These are phyloP conservation scores for Chelonus formosanus DNA, from an alignment of 2,888 invertebrate genomes.

Conservation along the genomic window DNA sequence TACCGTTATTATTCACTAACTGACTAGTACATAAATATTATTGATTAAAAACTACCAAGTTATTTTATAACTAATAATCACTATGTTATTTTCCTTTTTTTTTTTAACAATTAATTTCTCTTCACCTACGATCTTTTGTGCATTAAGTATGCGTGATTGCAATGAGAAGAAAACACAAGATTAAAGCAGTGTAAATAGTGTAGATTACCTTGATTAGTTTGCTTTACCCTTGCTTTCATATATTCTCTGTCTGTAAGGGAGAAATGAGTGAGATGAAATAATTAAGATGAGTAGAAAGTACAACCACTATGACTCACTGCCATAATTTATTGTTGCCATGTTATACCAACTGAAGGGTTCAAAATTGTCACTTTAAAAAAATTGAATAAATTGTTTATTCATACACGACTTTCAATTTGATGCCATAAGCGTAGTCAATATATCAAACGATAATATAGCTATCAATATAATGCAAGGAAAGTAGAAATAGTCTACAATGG, in stretches of 20 bases:
- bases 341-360: background rate
- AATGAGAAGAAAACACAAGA: slow-evolving; percentile 31
- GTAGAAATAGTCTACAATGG: no score
- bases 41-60: no score
- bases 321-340: slow-evolving; percentile 43
- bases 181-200: slow-evolving; percentile 47
- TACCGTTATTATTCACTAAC: no score
- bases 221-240: slow-evolving; percentile 44
- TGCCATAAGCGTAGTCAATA: no score
- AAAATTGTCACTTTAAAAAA: background rate
- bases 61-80: no score
- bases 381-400: no score
- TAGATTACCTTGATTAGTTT: slow-evolving; percentile 50
- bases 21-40: no score
- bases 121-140: slow-evolving; percentile 1
- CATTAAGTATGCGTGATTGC: slow-evolving; percentile 31
- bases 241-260: slow-evolving; percentile 42
- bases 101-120: background rate
- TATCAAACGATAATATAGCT: no score
- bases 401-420: no score
- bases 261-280: slow-evolving; percentile 21
- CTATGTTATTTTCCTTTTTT: background rate
- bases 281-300: slow-evolving; percentile 36
- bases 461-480: no score
- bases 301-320: slow-evolving; percentile 38